phyloP scores from a whole-genome alignment of 2,797 vertebrate genomes.

The Pitangus sulphuratus region DNA sequence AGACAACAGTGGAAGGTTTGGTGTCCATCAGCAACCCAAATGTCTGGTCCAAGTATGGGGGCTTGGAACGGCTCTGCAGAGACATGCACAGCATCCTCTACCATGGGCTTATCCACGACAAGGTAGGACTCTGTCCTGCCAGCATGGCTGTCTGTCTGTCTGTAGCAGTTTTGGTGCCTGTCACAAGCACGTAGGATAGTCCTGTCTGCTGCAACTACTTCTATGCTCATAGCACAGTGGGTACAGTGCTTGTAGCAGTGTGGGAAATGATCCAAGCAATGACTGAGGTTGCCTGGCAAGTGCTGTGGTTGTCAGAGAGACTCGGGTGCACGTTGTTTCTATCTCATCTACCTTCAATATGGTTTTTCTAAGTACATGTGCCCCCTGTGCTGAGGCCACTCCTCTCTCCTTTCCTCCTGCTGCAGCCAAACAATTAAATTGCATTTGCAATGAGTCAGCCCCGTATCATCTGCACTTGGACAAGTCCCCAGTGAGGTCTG shows the following conservation, averaged over 20 bases:
- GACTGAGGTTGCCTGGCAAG: neutral
- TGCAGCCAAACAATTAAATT: neutral
- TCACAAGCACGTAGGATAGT: neutral
- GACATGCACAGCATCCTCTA: slow-evolving; percentile 97
- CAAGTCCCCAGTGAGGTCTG: neutral
- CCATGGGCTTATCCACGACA: slow-evolving; percentile 90
- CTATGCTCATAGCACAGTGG: neutral
- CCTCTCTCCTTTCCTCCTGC: neutral
- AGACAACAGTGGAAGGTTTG: slow-evolving; percentile 95
- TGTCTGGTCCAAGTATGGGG: slow-evolving; percentile 96
- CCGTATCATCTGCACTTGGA: neutral
- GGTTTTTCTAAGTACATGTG: neutral
- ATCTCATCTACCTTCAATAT: neutral
- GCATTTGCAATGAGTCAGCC: slow-evolving; percentile 4
- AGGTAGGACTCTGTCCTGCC: slow-evolving; percentile 77
- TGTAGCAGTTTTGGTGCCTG: neutral
- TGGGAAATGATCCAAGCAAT: neutral
- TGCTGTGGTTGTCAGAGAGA: neutral
- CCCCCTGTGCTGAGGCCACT: neutral
- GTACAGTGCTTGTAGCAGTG: rapidly evolving
- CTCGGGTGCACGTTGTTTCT: neutral
- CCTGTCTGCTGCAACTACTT: neutral
- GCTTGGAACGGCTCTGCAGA: slow-evolving; percentile 92
- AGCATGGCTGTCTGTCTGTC: neutral
- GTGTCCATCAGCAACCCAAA: slow-evolving; percentile 94